Base-by-base conservation (phyloP, 1,140 invertebrate genomes). In the Hetaerina americana region DNA sequence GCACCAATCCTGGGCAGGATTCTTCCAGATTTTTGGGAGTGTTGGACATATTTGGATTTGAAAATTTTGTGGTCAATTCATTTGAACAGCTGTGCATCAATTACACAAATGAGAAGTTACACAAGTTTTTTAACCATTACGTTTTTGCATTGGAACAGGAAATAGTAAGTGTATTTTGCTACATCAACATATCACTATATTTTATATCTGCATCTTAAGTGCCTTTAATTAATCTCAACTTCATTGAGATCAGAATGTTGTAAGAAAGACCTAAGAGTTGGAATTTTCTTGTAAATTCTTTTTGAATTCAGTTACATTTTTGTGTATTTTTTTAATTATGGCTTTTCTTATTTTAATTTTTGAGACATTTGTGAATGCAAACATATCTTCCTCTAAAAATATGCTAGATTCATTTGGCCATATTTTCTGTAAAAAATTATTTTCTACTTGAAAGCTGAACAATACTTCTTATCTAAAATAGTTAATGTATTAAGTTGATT, bases 71-170 rank as follows among this genome's bases (percentile, higher is more conserved):
- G 15, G 83, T 89, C 0, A 98, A 98, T 80, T 96, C 94, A 5
- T 96, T 98, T 80, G 96, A 99, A 80, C 96, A 99, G 80, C 87
- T 93, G 0, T 97, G 96, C 79, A 99, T 99, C 76, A 98, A 98
- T 82, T 98, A 97, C 81, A 96, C 96, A 0, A 99, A 99, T 79
- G 97, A 98, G 81, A 98, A 98, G 80, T 85, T 99, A 12, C 97
- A 99, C 79, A 97, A 97, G 84, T 98, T 98, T 82, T 99, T 99
- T 82, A 99, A 98, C 85, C 93, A 96, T 77, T 96, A 96, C 77
- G 93, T 97, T 0, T 97, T 97, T 78, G 92, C 92, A 0, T 78
- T 96, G 72, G 94, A 96, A 81, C 94, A 96, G 80, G 91, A 95
- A 84, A 90, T 94, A 76, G 93, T 96, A 84, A 90, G 90, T 89